Base-by-base conservation (phyloP, 2,888 invertebrate genomes). In the Drosophila mimica region DNA sequence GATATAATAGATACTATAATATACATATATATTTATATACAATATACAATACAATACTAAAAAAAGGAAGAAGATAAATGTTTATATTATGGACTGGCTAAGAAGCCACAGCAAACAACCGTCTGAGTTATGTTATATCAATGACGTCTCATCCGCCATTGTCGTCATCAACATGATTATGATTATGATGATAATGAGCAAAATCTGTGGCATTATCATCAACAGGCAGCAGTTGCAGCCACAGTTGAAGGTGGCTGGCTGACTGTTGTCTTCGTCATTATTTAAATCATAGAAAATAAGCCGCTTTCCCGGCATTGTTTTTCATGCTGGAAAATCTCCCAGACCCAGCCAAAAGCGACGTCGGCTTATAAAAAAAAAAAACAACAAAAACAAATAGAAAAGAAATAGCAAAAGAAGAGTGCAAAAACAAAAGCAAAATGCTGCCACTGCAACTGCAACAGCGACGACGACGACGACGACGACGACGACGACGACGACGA, bases 271-370 rank as follows among this genome's bases (percentile, higher is more conserved):
- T 83, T 89, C 87, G 81, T 89, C 87, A 90, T 91, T 91, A 91
- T 91, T 91, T 89, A 91, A 91, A 83, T 89, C 88, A 91, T 90
- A 89, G 89, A 86, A 86, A 90, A 86, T 89, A 91, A 91, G 91
- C 91, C 84, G 91, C 91, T 91, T 91, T 91, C 86, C 88, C 89
- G 87, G 75, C 83, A 91, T 91, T 91, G 91, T 91, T 90, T 40
- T 89, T 79, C 83, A 85, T 70, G 81, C 86, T 86, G 79, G 76
- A 86, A 82, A 89, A 86, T 87, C 89, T 86, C 84, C 60, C 87
- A 80, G 80, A 70, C 66, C 70, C 65, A 64, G 76, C 78, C 76
- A 70, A 79, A 78, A 79, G 75, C 71, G 31, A 68, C 76, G 70
- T 52, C 63, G 75, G 77, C 79, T 79, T 76, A 76, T 31, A 71